Conservation (phyloP, 2,113 vertebrate species). For the Callospermophilus lateralis region DNA sequence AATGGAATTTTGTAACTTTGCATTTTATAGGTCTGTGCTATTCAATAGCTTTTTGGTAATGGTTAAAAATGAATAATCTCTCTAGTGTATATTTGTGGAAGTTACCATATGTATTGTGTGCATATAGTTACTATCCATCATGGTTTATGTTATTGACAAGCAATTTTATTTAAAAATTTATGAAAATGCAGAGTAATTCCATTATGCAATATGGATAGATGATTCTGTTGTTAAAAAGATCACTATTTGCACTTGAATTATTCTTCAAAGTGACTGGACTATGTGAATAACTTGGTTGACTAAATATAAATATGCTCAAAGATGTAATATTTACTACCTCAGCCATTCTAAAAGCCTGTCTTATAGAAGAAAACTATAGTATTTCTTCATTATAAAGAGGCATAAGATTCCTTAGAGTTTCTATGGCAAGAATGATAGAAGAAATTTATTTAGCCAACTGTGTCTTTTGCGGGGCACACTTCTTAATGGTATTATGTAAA, state of each 20-base stretch:
- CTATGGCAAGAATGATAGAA: not conserved
- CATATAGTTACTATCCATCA: not conserved
- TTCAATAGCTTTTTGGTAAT: constrained; percentile 22
- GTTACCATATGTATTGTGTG: not conserved
- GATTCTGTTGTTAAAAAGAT: not conserved
- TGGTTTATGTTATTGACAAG: not conserved
- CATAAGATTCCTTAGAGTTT: not conserved
- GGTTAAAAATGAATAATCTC: not conserved
- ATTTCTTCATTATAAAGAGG: not conserved
- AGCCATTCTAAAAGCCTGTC: not conserved
- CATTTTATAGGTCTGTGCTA: constrained; percentile 24
- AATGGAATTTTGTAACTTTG: constrained; percentile 4
- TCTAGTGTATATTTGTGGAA: not conserved
- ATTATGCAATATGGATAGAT: not conserved
- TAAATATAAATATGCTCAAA: not conserved
- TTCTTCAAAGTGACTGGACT: not conserved
- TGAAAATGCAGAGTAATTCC: not conserved
- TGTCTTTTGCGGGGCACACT: not conserved
- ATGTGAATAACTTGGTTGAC: not conserved
- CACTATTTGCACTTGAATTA: not conserved
- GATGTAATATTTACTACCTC: not conserved
- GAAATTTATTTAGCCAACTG: not conserved
- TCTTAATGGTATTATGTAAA: not conserved
- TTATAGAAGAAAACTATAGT: not conserved
- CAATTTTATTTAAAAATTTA: not conserved